Base-by-base conservation (phyloP, 2,113 vertebrate genomes). In the Thinocorus orbignyianus region DNA sequence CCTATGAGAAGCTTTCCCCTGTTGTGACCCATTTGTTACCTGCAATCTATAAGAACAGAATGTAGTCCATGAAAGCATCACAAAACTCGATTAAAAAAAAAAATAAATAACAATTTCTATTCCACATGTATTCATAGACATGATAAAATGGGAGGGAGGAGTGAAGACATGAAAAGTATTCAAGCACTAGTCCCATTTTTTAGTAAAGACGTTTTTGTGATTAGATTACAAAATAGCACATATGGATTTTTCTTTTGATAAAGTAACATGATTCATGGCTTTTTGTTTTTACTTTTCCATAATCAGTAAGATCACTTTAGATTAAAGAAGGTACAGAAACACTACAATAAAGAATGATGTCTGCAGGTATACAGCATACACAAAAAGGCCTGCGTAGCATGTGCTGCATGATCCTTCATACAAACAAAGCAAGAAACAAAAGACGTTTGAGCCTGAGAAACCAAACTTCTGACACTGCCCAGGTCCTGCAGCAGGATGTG, bases 401-500 rank as follows among this genome's bases (percentile, higher is more conserved):
- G 2, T 42, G 52, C 8, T 74, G 3, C 24, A 52, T 37, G 39
- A 77, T 37, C 57, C 30, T 7, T 71, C 48, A 64, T 25, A 54
- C 52, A 83, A 91, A 92, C 64, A 31, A 86, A 66, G 48, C 44
- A 86, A 82, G 70, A 81, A 80, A 51, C 41, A 39, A 19, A 88
- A 90, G 86, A 90, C 31, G 41, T 17, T 44, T 64, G 76, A 88
- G 39, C 24, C 48, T 31, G 55, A 86, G 88, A 84, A 93, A 55
- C 28, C 55, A 74, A 87, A 60, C 24, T 87, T 91, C 39, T 92
- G 95, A 95, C 35, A 78, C 57, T 94, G 71, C 49, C 80, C 93
- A 96, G 88, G 82, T 93, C 51, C 69, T 81, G 58, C 86, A 76
- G 72, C 60, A 86, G 82, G 88, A 93, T 62, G 49, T 65, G 14